These are phyloP conservation scores for Drosophila bunnanda DNA, from an alignment of 2,888 invertebrate genomes.

Conservation along the genomic window DNA sequence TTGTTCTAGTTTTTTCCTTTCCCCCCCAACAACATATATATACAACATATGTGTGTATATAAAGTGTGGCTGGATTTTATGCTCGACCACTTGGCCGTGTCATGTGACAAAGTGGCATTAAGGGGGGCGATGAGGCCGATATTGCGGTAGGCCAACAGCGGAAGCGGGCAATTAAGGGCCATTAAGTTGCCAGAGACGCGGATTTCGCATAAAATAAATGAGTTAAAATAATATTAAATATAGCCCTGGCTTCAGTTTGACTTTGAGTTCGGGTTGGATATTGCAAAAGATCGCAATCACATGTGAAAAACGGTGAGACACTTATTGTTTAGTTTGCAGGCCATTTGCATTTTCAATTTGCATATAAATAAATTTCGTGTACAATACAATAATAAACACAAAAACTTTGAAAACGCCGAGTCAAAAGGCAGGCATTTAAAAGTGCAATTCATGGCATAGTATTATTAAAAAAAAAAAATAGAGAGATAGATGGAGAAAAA, in stretches of 20 bases:
- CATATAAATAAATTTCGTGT: constrained; percentile 74
- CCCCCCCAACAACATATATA: neutral
- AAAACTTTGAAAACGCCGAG: constrained; percentile 57
- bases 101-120: constrained; percentile 77
- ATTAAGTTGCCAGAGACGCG: constrained; percentile 59
- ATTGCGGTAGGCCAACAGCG: constrained; percentile 41
- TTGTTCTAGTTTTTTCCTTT: constrained; percentile 35
- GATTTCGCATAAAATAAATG: constrained; percentile 59
- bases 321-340: constrained; percentile 69
- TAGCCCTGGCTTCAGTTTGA: constrained; percentile 6
- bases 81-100: constrained; percentile 64
- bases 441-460: constrained; percentile 67
- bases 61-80: constrained; percentile 55
- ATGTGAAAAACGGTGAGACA: constrained; percentile 65
- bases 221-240: constrained; percentile 47
- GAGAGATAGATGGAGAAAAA: neutral
- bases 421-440: constrained; percentile 75
- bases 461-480: constrained; percentile 28
- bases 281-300: constrained; percentile 60
- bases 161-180: constrained; percentile 67
- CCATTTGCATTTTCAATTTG: constrained; percentile 62
- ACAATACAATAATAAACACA: constrained; percentile 47
- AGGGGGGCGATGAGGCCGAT: constrained; percentile 58
- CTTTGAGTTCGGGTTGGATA: neutral
- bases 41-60: neutral